Base-by-base conservation (phyloP, 2,888 invertebrate genomes). In the Timema cristinae region DNA sequence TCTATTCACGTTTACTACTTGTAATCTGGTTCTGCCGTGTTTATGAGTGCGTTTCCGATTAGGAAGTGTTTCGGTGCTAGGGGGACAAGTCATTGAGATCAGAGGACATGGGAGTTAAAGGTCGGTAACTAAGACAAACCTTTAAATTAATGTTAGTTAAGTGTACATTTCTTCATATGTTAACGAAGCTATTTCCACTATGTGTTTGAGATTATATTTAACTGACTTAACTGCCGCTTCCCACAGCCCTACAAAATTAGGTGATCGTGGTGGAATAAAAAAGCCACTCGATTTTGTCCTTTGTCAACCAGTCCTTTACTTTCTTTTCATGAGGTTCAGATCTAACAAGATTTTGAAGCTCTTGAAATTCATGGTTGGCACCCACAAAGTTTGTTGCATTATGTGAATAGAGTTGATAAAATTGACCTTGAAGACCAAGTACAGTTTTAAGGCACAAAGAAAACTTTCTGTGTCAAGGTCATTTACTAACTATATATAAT, bases 201-300 rank as follows among this genome's bases (percentile, higher is more conserved):
- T 16, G n/a, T 6, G 71, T 16, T 75, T 75, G 0, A 81, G 67
- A 71, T 80, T 79, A 71, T 75, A n/a, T n/a, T n/a, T n/a, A n/a
- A n/a, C n/a, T n/a, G n/a, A 76, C 73, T 81, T 82, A 0, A 77
- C 73, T 2, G 77, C 78, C 0, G 79, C 77, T 72, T 81, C 80
- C 79, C 80, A 81, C 6, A 80, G 69, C 2, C 80, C 80, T 2
- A 80, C 80, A 63, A 79, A 78, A 69, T 81, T 79, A 0, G 80
- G 79, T 6, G 79, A 76, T 50, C 73, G 71, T 5, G 80, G 79
- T 6, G 80, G 80, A 32, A n/a, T 76, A 78, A 81, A 82, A 54
- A 79, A 79, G 75, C 80, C 80, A 82, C 5, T 73, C 51, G n/a
- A 78, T 77, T 1, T 51, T 52, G 56, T 75, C 72, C 1, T 71